These are phyloP conservation scores for Eubucco bourcierii DNA, from an alignment of 2,113 vertebrate species.

Conservation along the genomic window DNA sequence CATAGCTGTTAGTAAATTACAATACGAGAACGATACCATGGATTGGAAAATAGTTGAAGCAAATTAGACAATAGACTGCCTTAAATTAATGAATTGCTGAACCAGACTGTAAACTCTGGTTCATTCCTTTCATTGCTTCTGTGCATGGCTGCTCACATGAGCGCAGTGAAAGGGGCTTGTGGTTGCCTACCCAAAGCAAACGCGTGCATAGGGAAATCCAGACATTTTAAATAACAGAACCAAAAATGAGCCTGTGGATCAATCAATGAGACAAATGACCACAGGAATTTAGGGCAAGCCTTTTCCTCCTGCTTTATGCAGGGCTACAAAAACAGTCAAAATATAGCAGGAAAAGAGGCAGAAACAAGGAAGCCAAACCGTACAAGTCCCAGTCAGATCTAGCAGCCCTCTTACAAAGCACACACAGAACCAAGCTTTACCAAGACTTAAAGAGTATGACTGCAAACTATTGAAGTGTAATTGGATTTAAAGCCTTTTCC, in stretches of 20 bases:
- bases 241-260: not conserved
- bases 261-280: not conserved
- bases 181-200: not conserved
- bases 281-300: not conserved
- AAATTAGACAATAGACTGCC: conserved; percentile 13
- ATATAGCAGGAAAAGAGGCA: not conserved
- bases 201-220: not conserved
- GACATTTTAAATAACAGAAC: not conserved
- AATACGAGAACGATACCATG: conserved; percentile 1
- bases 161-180: not conserved
- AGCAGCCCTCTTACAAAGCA: not conserved
- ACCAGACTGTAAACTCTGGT: not conserved
- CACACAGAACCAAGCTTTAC: not conserved
- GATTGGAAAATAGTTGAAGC: conserved; percentile 20
- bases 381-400: not conserved
- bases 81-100: conserved; percentile 11
- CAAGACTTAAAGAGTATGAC: not conserved
- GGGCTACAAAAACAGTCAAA: not conserved
- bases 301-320: not conserved
- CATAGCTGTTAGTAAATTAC: conserved; percentile 6
- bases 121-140: not conserved
- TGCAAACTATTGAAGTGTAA: not conserved
- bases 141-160: not conserved
- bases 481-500: conserved; percentile 16
- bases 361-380: not conserved